phyloP scores from a whole-genome alignment of 2,888 invertebrate genomes.

The Silvanus unidentatus region DNA sequence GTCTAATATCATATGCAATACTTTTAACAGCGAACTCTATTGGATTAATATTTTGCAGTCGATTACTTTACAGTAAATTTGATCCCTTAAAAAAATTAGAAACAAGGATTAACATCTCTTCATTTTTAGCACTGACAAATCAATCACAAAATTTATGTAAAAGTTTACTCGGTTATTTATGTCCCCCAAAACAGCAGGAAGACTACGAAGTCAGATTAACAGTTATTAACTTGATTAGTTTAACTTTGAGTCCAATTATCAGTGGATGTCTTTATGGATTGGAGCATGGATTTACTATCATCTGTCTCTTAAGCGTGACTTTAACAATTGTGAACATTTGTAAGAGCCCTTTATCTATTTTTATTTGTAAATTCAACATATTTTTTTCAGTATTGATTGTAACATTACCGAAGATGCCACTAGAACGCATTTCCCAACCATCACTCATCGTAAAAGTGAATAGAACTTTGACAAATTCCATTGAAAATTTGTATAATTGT shows the following conservation, averaged over 20 bases:
- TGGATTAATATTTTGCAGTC: too few relatives aligned
- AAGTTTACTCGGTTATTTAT: not conserved
- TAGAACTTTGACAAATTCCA: not conserved
- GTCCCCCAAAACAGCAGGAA: too few relatives aligned
- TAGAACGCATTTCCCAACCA: not conserved
- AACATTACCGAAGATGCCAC: not conserved
- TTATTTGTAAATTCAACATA: too few relatives aligned
- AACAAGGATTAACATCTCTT: too few relatives aligned
- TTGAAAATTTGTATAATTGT: not conserved
- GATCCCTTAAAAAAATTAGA: not conserved
- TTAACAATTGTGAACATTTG: too few relatives aligned
- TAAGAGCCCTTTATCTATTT: too few relatives aligned
- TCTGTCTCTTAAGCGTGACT: too few relatives aligned
- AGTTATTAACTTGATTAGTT: too few relatives aligned
- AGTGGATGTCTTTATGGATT: too few relatives aligned
- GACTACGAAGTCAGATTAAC: too few relatives aligned
- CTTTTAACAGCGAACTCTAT: not conserved
- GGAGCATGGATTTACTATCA: too few relatives aligned
- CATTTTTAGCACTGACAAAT: constrained; percentile 1
- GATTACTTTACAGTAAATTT: not conserved
- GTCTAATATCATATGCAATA: not conserved
- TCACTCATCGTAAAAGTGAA: not conserved
- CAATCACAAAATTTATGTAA: not conserved
- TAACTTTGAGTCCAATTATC: too few relatives aligned
- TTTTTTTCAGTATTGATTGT: not conserved